These are phyloP conservation scores for Seriola dumerili DNA, from an alignment of 2,113 vertebrate genomes.

Conservation along the genomic window DNA sequence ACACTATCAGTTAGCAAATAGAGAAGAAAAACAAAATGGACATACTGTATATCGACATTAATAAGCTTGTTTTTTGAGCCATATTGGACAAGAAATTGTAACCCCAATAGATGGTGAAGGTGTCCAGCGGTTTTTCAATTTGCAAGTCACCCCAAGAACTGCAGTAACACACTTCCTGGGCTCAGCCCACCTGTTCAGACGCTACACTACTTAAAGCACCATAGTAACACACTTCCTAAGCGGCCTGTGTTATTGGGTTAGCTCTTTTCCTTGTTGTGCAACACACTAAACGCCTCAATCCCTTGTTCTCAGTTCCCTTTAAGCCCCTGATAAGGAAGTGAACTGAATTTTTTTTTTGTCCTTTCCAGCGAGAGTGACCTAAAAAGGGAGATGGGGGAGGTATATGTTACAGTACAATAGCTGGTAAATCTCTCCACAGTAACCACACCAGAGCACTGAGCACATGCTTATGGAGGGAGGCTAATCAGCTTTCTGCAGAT, in stretches of 20 bases:
- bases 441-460: slow-evolving; percentile 61
- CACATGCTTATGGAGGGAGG: slow-evolving; percentile 63
- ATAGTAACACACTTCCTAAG: slow-evolving; percentile 22
- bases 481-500: slow-evolving; percentile 82
- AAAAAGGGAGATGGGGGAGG: slow-evolving; percentile 48
- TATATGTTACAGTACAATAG: slow-evolving; percentile 73
- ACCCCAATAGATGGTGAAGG: too few relatives aligned
- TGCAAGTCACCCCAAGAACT: background rate
- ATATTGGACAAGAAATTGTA: background rate
- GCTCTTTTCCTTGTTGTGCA: slow-evolving; percentile 58
- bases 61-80: background rate
- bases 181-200: slow-evolving; percentile 18
- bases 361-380: slow-evolving; percentile 53
- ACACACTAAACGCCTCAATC: slow-evolving; percentile 61
- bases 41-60: background rate
- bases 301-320: slow-evolving; percentile 57
- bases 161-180: background rate
- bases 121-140: background rate
- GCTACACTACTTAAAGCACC: background rate
- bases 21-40: background rate
- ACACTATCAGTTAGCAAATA: background rate
- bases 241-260: slow-evolving; percentile 34
- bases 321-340: slow-evolving; percentile 76
- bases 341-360: slow-evolving; percentile 53
- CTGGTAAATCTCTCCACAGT: slow-evolving; percentile 63